Conservation (phyloP, 1,140 invertebrate genomes). For the Solenopsis invicta region DNA sequence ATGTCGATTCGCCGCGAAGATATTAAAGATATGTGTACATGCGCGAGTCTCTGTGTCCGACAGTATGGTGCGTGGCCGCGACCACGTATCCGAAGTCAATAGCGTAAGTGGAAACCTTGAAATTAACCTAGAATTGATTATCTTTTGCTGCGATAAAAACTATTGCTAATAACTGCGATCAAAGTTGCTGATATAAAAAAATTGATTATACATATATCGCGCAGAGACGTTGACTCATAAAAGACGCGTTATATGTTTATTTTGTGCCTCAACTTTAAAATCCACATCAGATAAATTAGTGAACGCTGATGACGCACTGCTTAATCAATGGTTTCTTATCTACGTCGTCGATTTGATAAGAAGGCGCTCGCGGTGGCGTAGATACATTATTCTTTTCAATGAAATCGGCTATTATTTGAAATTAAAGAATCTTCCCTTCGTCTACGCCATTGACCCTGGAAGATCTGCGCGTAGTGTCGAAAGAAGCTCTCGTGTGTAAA, state of each 20-base stretch:
- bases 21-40: slow-evolving; percentile 68
- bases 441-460: slow-evolving; percentile 62
- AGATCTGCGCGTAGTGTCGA: slow-evolving; percentile 61
- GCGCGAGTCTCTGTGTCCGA: slow-evolving; percentile 22
- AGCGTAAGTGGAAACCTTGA: slow-evolving; percentile 37
- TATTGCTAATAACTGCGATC: not conserved
- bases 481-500: slow-evolving; percentile 61
- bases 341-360: not conserved
- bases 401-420: not conserved
- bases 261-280: not conserved
- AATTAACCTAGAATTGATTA: slow-evolving; percentile 10
- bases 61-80: not conserved
- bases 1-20: slow-evolving; percentile 72
- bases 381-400: not conserved
- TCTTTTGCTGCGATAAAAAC: not conserved
- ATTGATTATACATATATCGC: not conserved
- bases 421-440: not conserved
- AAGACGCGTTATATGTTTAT: not conserved
- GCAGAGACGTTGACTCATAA: not conserved
- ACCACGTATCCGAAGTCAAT: slow-evolving; percentile 54
- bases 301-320: not conserved
- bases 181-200: not conserved
- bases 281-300: not conserved
- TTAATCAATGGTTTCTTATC: slow-evolving; percentile 12
- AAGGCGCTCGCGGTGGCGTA: not conserved